Base-by-base conservation (phyloP, 1,140 invertebrate genomes). In the Leptopilina boulardi region DNA sequence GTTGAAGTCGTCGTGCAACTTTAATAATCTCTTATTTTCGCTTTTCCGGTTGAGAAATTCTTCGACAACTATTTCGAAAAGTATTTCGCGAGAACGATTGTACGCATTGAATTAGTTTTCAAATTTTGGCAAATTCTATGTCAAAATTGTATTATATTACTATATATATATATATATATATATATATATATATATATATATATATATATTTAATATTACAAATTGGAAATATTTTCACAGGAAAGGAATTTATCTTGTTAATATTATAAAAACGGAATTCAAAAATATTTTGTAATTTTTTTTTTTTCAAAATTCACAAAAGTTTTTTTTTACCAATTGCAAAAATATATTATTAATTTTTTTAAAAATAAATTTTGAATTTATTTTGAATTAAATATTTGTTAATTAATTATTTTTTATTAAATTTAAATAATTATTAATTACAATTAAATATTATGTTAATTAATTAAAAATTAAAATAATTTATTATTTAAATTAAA, bases 1-100 rank as follows among this genome's bases (percentile, higher is more conserved):
- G 23, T 9, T 15, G 56, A 66, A n/a, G n/a, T n/a, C n/a, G 9
- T 66, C 56, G 21, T 15, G 56, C 10, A 66, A 66, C 23, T 66
- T 66, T 26, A 26, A 66, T 66, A 66, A 66, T 66, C 56, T 66
- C 56, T 66, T 66, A 26, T 66, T 66, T 66, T 11, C 56, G 23
- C 56, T 66, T n/a, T n/a, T 66, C 26, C 10, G 26, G 10, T 13
- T 21, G 23, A 30, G 23, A 13, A 66, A 30, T 66, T 30, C 23
- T 66, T 30, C 2, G 13, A 66, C 11, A 66, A 66, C 23, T 30
- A 66, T 15, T 66, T 21, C 15, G 15, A 34, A 30, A 66, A 59
- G 56, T 66, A 66, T 66, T 66, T 30, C n/a, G n/a, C n/a, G 11
- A 23, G 18, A 66, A 26, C 56, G 11, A 66, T 66, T 26, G 15